phyloP scores from a whole-genome alignment of 2,888 invertebrate genomes.

The Ochropleura plecta region DNA sequence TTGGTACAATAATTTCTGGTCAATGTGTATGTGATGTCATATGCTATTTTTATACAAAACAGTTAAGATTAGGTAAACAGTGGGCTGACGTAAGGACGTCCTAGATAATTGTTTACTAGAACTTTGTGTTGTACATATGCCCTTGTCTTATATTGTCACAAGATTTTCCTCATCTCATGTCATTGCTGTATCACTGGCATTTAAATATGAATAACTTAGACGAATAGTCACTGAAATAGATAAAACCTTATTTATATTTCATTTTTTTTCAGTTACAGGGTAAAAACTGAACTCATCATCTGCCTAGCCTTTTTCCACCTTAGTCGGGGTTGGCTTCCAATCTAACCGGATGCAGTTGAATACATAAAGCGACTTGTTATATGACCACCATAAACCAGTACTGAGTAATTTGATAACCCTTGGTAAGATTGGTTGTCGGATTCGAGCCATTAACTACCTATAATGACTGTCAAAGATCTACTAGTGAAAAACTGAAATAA shows the following conservation, averaged over 20 bases:
- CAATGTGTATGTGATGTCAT: background rate
- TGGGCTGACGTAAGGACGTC: conserved; percentile 56
- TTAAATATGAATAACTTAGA: conserved; percentile 41
- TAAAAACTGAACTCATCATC: background rate
- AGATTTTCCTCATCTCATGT: conserved; percentile 65
- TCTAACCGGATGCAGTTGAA: too few species aligned
- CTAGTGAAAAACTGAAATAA: background rate
- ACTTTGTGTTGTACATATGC: conserved; percentile 56
- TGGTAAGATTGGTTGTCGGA: too few species aligned
- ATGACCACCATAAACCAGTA: too few species aligned
- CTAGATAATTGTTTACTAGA: conserved; percentile 66
- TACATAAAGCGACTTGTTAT: too few species aligned
- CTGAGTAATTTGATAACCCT: too few species aligned
- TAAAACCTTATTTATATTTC: background rate
- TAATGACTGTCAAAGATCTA: too few species aligned
- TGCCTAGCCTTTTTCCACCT: too few species aligned
- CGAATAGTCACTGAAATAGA: conserved; percentile 5
- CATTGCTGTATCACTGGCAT: conserved; percentile 49
- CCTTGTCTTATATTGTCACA: conserved; percentile 64
- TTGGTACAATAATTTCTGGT: background rate
- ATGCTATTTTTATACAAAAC: conserved; percentile 16
- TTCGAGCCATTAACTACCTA: too few species aligned
- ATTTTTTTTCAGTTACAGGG: background rate
- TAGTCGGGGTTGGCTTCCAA: too few species aligned
- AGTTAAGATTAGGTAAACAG: conserved; percentile 49